These are phyloP conservation scores for Malaclemys terrapin DNA, from an alignment of 2,113 vertebrate genomes.

Conservation along the genomic window DNA sequence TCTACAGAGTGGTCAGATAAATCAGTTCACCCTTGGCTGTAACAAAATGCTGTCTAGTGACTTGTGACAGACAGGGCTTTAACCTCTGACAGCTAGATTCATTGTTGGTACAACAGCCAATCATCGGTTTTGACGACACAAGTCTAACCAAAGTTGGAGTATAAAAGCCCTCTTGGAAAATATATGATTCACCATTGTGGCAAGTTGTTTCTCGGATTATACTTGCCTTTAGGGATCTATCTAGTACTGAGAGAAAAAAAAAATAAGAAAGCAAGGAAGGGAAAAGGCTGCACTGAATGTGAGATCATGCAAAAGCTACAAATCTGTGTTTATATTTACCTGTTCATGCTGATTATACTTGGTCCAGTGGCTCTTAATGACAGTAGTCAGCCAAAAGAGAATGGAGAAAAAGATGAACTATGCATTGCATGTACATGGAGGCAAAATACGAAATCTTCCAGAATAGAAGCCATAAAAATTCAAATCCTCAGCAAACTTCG, in stretches of 20 bases:
- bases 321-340: conserved; percentile 83
- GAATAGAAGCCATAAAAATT: conserved; percentile 97
- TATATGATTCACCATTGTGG: conserved; percentile 90
- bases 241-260: conserved; percentile 64
- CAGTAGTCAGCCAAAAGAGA: conserved; percentile 82
- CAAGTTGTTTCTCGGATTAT: conserved; percentile 83
- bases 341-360: conserved; percentile 87
- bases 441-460: conserved; percentile 94
- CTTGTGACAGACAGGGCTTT: conserved; percentile 87
- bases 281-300: conserved; percentile 71
- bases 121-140: conserved; percentile 93
- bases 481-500: conserved; percentile 98
- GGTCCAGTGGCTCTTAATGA: conserved; percentile 87
- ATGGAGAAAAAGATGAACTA: conserved; percentile 86
- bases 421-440: conserved; percentile 94
- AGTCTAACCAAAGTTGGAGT: conserved; percentile 92
- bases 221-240: conserved; percentile 74
- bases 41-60: conserved; percentile 82
- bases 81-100: conserved; percentile 92
- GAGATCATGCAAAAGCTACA: conserved; percentile 87
- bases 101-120: conserved; percentile 96
- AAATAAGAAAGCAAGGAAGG: conserved; percentile 22
- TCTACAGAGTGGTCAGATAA: conserved; percentile 77
- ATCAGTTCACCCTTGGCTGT: conserved; percentile 83
- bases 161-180: conserved; percentile 96